Evolutionary conservation across 1,140 invertebrate species (phyloP).

Genomic region (Delia radicum): DNA sequence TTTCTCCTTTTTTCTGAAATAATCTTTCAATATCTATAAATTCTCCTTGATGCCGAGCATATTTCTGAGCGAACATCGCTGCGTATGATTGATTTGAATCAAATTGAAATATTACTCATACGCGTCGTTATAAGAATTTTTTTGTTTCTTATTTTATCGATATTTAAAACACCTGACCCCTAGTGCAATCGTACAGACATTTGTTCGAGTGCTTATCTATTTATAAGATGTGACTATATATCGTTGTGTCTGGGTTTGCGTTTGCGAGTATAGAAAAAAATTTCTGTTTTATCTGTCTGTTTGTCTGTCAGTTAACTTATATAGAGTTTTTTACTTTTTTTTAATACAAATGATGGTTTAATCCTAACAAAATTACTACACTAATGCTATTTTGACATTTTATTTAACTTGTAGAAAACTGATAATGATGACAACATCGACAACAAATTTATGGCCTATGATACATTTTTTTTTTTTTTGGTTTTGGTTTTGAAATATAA

Average conservation of each 20-base stretch:
- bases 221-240: background rate
- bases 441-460: background rate
- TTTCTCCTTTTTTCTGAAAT: too few species aligned
- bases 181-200: background rate
- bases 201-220: slow-evolving; percentile 9
- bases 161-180: too few species aligned
- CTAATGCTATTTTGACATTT: slow-evolving; percentile 21
- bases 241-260: background rate
- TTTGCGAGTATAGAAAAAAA: background rate
- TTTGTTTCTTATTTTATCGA: too few species aligned
- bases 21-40: too few species aligned
- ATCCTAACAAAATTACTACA: slow-evolving; percentile 15
- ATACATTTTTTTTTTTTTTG: too few species aligned
- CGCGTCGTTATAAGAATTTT: too few species aligned
- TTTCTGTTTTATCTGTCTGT: background rate
- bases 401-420: background rate
- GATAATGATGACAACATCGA: slow-evolving; percentile 6
- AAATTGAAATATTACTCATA: too few species aligned
- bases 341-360: slow-evolving; percentile 2
- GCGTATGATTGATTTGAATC: too few species aligned
- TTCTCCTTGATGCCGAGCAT: too few species aligned
- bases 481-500: too few species aligned
- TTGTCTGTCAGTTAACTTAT: background rate
- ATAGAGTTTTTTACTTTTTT: too few species aligned
- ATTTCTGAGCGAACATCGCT: too few species aligned